phyloP scores from a whole-genome alignment of 37 sponge, comb jelly and placozoan species.

The Aphrocallistes beatrix region DNA sequence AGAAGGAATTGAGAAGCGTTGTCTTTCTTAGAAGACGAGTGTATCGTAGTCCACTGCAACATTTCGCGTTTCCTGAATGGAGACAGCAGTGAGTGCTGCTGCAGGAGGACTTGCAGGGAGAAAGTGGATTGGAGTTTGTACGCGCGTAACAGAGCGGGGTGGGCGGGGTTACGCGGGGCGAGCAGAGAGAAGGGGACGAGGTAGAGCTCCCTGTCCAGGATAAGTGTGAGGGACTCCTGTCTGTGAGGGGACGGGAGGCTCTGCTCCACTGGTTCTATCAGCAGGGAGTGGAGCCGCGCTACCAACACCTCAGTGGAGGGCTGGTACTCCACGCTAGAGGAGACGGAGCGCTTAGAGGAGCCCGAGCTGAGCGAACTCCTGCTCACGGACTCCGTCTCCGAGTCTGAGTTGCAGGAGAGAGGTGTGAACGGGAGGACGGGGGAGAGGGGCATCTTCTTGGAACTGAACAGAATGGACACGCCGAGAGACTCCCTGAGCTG shows the following conservation, averaged over 20 bases:
- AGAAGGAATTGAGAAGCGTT: background rate
- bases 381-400: constrained; percentile 52
- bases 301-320: constrained; percentile 37
- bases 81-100: background rate
- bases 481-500: background rate
- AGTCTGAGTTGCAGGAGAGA: constrained; percentile 20
- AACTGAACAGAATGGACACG: background rate
- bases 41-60: background rate
- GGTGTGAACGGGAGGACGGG: constrained; percentile 9
- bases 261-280: constrained; percentile 67
- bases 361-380: constrained; percentile 44
- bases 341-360: background rate
- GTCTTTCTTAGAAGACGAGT: background rate
- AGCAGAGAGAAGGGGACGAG: constrained; percentile 78
- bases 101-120: background rate
- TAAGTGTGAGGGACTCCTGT: background rate
- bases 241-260: constrained; percentile 45
- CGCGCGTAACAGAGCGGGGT: background rate
- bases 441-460: background rate
- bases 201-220: constrained; percentile 80
- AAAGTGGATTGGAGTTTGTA: background rate
- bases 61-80: background rate
- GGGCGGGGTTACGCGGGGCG: background rate
- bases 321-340: constrained; percentile 37
- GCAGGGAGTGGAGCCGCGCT: constrained; percentile 51